Evolutionary conservation across 2,888 invertebrate species (phyloP).

Genomic region (Eugnorisma glareosa): DNA sequence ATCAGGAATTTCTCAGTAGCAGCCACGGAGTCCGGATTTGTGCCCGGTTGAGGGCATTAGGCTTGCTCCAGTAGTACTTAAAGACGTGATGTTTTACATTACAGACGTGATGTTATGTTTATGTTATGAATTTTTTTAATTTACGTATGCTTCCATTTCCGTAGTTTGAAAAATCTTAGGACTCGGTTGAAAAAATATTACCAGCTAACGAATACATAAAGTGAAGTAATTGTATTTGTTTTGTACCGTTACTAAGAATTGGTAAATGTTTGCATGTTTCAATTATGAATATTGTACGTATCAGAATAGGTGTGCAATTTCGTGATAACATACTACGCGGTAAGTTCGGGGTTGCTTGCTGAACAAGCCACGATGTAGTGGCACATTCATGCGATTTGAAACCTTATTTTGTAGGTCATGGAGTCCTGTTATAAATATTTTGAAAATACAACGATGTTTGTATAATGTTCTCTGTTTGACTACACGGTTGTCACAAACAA

Average conservation of each 20-base stretch:
- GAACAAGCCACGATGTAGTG: slow-evolving; percentile 23
- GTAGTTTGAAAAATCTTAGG: not conserved
- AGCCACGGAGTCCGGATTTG: no score
- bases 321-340: slow-evolving; percentile 54
- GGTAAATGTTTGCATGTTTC: slow-evolving; percentile 22
- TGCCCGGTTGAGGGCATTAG: no score
- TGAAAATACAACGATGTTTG: slow-evolving; percentile 24
- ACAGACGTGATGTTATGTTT: no score
- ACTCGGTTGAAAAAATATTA: slow-evolving; percentile 5
- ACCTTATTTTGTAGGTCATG: not conserved
- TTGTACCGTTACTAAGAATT: slow-evolving; percentile 16
- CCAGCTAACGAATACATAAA: slow-evolving; percentile 2
- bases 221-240: slow-evolving; percentile 23
- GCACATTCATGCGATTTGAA: slow-evolving; percentile 12
- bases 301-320: slow-evolving; percentile 57
- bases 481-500: slow-evolving; percentile 52
- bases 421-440: slow-evolving; percentile 6
- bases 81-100: no score
- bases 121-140: no score
- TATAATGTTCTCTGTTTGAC: slow-evolving; percentile 30
- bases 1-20: no score
- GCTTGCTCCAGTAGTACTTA: no score
- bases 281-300: slow-evolving; percentile 41
- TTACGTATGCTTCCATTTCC: not conserved
- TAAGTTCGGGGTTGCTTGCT: slow-evolving; percentile 30